Percentiles rank a stretch among this genome's conserved stretches.
Evolutionary conservation across 37 sponge, comb jelly and placozoan species (phyloP).

Genomic region (Ianthella basta): DNA sequence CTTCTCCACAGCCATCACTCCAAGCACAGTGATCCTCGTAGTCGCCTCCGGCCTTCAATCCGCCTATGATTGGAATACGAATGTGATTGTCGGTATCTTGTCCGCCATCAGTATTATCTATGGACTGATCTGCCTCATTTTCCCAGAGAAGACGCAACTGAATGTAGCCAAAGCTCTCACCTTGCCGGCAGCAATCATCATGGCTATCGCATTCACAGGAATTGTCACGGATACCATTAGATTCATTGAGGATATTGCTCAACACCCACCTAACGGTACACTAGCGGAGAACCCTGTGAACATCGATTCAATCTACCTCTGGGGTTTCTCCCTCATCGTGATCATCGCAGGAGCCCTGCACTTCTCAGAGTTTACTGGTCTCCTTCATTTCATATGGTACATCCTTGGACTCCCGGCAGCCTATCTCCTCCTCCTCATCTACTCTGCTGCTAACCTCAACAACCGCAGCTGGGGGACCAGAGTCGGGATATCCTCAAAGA

Average conservation of each 20-base stretch:
- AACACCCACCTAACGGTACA: not conserved
- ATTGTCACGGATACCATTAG: constrained; percentile 23
- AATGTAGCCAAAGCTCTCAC: constrained; percentile 45
- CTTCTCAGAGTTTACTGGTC: constrained; percentile 43
- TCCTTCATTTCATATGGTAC: constrained; percentile 83
- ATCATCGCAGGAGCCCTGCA: constrained; percentile 74
- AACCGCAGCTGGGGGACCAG: constrained; percentile 89
- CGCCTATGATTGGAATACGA: constrained; percentile 39
- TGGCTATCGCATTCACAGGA: constrained; percentile 45
- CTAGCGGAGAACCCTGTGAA: not conserved
- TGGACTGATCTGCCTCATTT: not conserved
- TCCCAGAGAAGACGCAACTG: constrained; percentile 26
- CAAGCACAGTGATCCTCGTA: constrained; percentile 80
- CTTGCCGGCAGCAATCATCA: constrained; percentile 38
- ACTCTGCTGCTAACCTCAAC: constrained; percentile 86
- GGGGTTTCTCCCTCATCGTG: constrained; percentile 47
- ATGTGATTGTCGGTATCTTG: not conserved
- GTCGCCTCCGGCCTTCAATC: constrained; percentile 69
- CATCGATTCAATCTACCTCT: constrained; percentile 52
- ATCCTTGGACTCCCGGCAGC: constrained; percentile 84
- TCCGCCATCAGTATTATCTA: constrained; percentile 6
- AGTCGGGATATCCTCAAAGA: constrained; percentile 36
- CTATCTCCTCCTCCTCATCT: constrained; percentile 84
- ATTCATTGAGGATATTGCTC: not conserved
- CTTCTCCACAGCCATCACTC: constrained; percentile 77